Evolutionary conservation across 1,140 invertebrate species (phyloP).

Genomic region (Harlomillsia oculata): DNA sequence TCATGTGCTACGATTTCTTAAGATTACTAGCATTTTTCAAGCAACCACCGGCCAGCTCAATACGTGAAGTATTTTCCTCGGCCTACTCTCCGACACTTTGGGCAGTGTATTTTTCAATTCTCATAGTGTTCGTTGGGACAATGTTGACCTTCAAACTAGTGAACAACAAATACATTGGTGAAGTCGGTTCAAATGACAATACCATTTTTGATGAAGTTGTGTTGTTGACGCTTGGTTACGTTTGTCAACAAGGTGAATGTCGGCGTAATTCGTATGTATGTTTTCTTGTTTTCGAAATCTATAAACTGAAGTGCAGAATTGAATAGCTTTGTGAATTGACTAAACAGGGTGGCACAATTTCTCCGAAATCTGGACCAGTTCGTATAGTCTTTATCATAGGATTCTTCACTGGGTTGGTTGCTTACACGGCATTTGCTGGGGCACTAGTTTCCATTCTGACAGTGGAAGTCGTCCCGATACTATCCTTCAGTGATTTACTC

Average conservation of each 20-base stretch:
- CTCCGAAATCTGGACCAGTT: slow-evolving; percentile 7
- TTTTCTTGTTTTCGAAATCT: background rate
- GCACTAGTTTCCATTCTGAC: slow-evolving; percentile 28
- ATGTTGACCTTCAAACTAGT: background rate
- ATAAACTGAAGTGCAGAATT: background rate
- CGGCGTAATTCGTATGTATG: too few species aligned
- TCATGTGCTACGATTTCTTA: background rate
- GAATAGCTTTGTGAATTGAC: background rate
- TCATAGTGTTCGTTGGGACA: slow-evolving; percentile 8
- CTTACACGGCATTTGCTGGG: slow-evolving; percentile 24
- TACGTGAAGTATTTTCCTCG: slow-evolving; percentile 35
- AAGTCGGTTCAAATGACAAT: background rate
- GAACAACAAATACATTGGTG: background rate
- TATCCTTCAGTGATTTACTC: slow-evolving; percentile 16
- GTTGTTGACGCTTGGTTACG: slow-evolving; percentile 9
- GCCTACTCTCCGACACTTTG: slow-evolving; percentile 18
- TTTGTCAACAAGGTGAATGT: slow-evolving; percentile 29
- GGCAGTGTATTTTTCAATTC: slow-evolving; percentile 9
- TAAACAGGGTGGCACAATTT: slow-evolving; percentile 28
- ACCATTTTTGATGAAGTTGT: slow-evolving; percentile 17
- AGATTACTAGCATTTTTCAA: slow-evolving; percentile 39
- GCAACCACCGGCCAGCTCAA: slow-evolving; percentile 46
- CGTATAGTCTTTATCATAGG: slow-evolving; percentile 25
- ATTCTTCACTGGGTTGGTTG: slow-evolving; percentile 8
- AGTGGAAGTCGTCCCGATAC: slow-evolving; percentile 26